These are phyloP conservation scores for Petrolisthes manimaculis DNA, from an alignment of 2,888 invertebrate genomes.

Conservation along the genomic window DNA sequence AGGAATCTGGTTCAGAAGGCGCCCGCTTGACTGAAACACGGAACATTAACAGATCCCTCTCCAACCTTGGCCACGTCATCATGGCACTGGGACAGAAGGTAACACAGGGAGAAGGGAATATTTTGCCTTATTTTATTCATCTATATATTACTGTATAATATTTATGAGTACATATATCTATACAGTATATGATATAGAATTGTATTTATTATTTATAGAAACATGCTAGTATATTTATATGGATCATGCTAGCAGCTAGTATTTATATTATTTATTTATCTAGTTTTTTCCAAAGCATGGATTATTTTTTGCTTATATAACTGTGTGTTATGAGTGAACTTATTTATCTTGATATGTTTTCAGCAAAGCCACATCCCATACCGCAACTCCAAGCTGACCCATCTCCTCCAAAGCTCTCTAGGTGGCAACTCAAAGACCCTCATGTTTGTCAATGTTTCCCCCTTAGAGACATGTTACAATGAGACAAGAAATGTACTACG, in stretches of 20 bases:
- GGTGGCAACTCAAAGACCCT: conserved; percentile 93
- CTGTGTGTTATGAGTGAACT: too few species aligned
- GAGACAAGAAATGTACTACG: conserved; percentile 90
- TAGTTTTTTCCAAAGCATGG: too few species aligned
- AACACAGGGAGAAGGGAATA: conserved; percentile 9
- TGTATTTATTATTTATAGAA: too few species aligned
- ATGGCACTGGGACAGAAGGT: conserved; percentile 83
- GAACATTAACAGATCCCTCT: conserved; percentile 85
- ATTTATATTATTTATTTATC: too few species aligned
- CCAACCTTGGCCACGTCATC: conserved; percentile 85
- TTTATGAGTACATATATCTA: too few species aligned
- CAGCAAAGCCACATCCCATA: conserved; percentile 86
- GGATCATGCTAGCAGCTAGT: too few species aligned
- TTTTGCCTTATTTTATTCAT: too few species aligned
- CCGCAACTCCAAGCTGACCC: conserved; percentile 89
- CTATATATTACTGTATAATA: too few species aligned
- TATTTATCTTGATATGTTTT: conserved; percentile 42
- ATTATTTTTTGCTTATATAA: too few species aligned
- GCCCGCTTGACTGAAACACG: conserved; percentile 83
- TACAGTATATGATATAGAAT: too few species aligned
- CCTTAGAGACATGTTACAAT: conserved; percentile 83
- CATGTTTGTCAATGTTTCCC: conserved; percentile 92
- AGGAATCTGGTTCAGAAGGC: conserved; percentile 69
- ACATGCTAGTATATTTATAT: too few species aligned
- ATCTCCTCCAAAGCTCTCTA: conserved; percentile 87